Conservation (phyloP, 1,140 invertebrate genomes). For the Ceratosolen solmsi region DNA sequence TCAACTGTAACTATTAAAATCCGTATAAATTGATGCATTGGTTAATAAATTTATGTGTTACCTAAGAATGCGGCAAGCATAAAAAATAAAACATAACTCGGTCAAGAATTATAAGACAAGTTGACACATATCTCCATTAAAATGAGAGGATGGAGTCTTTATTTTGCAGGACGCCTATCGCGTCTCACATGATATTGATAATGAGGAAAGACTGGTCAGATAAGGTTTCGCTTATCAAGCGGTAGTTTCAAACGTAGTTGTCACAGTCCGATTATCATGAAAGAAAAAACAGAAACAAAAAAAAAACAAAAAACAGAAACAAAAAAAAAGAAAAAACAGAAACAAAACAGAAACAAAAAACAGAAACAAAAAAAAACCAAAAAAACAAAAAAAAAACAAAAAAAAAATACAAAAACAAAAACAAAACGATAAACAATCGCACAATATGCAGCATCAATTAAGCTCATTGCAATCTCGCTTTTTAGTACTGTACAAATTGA, state of each 20-base stretch:
- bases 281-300: too few species aligned
- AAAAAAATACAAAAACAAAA: too few species aligned
- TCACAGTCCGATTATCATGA: slow-evolving; percentile 13
- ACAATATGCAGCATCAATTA: slow-evolving; percentile 11
- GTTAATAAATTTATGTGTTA: too few species aligned
- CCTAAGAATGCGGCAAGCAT: background rate
- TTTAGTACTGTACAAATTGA: background rate
- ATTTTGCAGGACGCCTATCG: slow-evolving; percentile 29
- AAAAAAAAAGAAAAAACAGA: too few species aligned
- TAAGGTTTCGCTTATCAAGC: background rate
- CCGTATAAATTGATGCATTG: too few species aligned
- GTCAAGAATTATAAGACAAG: background rate
- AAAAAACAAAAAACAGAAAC: too few species aligned
- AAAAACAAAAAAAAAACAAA: too few species aligned
- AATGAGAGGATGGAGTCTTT: slow-evolving; percentile 21
- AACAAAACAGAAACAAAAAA: too few species aligned
- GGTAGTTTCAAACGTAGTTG: background rate
- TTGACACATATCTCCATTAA: background rate
- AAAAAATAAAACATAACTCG: background rate
- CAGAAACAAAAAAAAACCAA: too few species aligned
- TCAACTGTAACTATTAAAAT: too few species aligned
- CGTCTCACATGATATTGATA: background rate
- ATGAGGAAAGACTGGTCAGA: slow-evolving; percentile 11
- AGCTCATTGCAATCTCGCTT: background rate
- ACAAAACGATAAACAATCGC: too few species aligned